Evolutionary conservation across 1,140 invertebrate species (phyloP).

Genomic region (Listronotus oregonensis): DNA sequence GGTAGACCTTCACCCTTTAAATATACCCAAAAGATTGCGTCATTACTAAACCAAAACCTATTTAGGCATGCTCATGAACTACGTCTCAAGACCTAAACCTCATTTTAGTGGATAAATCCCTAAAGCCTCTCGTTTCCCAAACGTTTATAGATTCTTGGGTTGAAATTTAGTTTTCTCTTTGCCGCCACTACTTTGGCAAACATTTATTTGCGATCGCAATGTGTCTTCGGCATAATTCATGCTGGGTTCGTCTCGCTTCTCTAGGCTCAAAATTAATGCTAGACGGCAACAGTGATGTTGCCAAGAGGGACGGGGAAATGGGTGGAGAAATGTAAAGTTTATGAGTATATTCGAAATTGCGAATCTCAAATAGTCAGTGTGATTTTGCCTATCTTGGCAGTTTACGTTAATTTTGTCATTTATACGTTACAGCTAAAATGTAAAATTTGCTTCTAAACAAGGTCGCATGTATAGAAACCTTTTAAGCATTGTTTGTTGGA

Average conservation of each 20-base stretch:
- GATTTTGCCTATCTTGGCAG: no score
- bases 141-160: conserved; percentile 12
- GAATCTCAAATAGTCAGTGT: no score
- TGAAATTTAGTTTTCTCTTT: conserved; percentile 14
- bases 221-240: conserved; percentile 14
- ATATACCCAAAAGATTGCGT: not conserved
- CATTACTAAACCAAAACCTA: conserved; percentile 11
- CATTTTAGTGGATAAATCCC: conserved; percentile 21
- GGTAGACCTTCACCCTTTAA: no score
- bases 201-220: conserved; percentile 9
- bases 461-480: no score
- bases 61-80: conserved; percentile 20
- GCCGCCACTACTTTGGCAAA: conserved; percentile 13
- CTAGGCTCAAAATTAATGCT: conserved; percentile 9
- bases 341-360: no score
- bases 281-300: not conserved
- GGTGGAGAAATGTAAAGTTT: no score
- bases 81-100: conserved; percentile 17
- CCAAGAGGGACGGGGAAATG: not conserved
- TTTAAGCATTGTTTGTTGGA: no score
- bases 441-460: no score
- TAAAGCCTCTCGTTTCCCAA: conserved; percentile 11
- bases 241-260: conserved; percentile 2
- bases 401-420: no score
- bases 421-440: no score